phyloP scores from a whole-genome alignment of 2,888 invertebrate species.

The Cryptophagus acutangulus region DNA sequence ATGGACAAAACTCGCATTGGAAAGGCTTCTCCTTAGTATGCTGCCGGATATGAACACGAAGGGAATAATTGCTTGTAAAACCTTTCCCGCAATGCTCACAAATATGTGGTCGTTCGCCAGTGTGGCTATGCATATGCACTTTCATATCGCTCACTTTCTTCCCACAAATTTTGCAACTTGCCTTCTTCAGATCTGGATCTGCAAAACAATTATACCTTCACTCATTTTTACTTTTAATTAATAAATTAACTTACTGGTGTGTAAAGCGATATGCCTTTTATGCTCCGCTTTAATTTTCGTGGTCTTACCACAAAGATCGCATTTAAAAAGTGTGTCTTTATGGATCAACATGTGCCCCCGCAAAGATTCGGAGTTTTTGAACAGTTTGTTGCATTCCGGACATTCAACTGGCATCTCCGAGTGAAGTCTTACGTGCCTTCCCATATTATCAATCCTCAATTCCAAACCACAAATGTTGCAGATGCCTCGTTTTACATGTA shows the following conservation, averaged over 20 bases:
- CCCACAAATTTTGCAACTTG: conserved; percentile 35
- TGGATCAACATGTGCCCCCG: conserved; percentile 36
- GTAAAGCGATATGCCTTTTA: conserved; percentile 33
- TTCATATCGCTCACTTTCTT: conserved; percentile 35
- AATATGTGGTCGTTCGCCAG: conserved; percentile 34
- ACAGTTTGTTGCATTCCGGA: conserved; percentile 33
- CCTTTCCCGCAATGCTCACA: conserved; percentile 35
- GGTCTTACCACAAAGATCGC: conserved; percentile 37
- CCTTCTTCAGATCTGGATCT: conserved; percentile 36
- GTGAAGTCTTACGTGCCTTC: conserved; percentile 35
- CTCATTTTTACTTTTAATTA: background rate
- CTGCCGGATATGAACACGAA: conserved; percentile 36
- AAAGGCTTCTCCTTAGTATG: conserved; percentile 40
- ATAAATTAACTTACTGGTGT: conserved; percentile 24
- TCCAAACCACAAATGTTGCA: conserved; percentile 40
- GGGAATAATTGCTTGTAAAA: conserved; percentile 33
- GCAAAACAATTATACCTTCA: conserved; percentile 15
- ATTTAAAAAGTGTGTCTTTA: conserved; percentile 30
- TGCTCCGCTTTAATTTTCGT: conserved; percentile 36
- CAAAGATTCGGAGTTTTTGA: conserved; percentile 38
- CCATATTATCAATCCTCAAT: conserved; percentile 35
- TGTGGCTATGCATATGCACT: conserved; percentile 36
- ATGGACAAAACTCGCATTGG: conserved; percentile 33
- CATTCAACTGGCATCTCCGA: conserved; percentile 34
- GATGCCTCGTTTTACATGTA: conserved; percentile 31